phyloP scores from a whole-genome alignment of 2,888 invertebrate genomes.

The Phyllotreta cruciferae region DNA sequence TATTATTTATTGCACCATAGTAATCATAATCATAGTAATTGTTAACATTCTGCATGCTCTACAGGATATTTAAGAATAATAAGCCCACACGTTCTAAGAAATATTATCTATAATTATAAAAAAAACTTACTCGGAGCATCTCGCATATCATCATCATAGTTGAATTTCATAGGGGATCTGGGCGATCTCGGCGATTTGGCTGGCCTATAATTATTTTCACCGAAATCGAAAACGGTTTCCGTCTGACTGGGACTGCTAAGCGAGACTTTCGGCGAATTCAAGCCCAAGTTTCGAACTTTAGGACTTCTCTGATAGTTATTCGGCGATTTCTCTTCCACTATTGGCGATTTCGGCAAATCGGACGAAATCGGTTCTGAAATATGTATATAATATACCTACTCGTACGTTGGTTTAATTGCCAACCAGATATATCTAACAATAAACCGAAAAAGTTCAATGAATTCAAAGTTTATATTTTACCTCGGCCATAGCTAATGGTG shows the following conservation, averaged over 20 bases:
- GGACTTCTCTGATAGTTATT: conserved; percentile 44
- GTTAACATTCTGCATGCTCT: too few relatives aligned
- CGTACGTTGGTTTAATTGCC: too few relatives aligned
- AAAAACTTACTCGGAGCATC: conserved; percentile 27
- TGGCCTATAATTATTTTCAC: conserved; percentile 32
- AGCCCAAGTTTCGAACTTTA: conserved; percentile 36
- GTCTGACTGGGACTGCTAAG: conserved; percentile 52
- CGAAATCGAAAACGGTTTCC: conserved; percentile 43
- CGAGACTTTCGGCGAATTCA: conserved; percentile 51
- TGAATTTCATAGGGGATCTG: conserved; percentile 49
- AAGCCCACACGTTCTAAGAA: too few relatives aligned
- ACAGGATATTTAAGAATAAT: too few relatives aligned
- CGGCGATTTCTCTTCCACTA: conserved; percentile 46
- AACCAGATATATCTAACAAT: too few relatives aligned
- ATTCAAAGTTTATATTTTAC: conserved; percentile 23
- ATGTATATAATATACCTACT: not conserved
- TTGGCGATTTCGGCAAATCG: conserved; percentile 43
- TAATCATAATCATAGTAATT: too few relatives aligned
- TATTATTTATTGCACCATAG: too few relatives aligned
- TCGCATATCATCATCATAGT: conserved; percentile 44
- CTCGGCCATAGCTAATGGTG: conserved; percentile 45
- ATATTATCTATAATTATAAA: too few relatives aligned
- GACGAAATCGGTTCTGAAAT: conserved; percentile 21
- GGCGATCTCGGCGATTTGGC: conserved; percentile 53
- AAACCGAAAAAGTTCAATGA: not conserved